phyloP scores from a whole-genome alignment of 2,113 vertebrate genomes.

The Periophthalmodon schlosseri region DNA sequence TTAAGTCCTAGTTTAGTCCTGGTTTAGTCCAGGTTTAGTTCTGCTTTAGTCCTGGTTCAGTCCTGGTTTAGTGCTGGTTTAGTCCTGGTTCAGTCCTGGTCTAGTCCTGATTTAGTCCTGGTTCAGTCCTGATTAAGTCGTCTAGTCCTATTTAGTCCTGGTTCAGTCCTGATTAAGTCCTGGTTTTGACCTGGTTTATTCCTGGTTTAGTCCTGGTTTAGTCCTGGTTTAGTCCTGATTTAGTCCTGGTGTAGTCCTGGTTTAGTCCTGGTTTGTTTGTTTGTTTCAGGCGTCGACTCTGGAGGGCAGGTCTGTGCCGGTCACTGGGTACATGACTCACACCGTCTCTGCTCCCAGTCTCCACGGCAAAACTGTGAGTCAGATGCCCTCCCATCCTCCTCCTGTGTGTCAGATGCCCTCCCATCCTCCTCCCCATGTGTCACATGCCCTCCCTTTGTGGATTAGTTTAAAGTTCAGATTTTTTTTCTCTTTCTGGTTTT shows the following conservation, averaged over 20 bases:
- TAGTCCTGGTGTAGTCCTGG: not conserved
- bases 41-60: not conserved
- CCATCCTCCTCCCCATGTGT: slow-evolving; percentile 47
- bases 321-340: slow-evolving; percentile 93
- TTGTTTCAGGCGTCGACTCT: slow-evolving; percentile 82
- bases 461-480: no score
- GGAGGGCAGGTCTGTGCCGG: slow-evolving; percentile 88
- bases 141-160: not conserved
- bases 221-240: no score
- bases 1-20: not conserved
- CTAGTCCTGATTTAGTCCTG: not conserved
- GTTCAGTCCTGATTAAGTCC: not conserved
- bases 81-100: not conserved
- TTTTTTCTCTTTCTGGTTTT: no score
- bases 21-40: not conserved
- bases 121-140: no score
- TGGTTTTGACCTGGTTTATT: no score
- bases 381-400: not conserved
- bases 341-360: slow-evolving; percentile 95
- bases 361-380: slow-evolving; percentile 91
- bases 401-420: no score
- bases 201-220: not conserved
- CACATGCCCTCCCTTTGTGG: not conserved
- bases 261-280: not conserved
- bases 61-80: no score